phyloP scores from a whole-genome alignment of 2,797 vertebrate genomes.

The Phoebastria nigripes region DNA sequence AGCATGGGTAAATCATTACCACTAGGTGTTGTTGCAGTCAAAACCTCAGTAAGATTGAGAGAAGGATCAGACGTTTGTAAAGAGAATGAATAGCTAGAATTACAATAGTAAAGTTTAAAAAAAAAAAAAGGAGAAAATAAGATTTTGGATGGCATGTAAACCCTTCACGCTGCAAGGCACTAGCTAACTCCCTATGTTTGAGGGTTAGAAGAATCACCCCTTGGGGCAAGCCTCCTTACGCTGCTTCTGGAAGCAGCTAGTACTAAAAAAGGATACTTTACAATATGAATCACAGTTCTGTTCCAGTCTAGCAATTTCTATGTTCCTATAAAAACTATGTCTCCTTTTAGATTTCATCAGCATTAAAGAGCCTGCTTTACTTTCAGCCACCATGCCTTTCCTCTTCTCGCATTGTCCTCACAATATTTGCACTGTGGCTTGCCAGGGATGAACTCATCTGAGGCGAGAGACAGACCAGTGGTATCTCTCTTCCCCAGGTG shows the following conservation, averaged over 20 bases:
- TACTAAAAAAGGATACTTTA: not conserved
- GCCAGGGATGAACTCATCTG: not conserved
- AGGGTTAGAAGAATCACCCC: not conserved
- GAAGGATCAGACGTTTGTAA: not conserved
- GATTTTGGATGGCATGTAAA: not conserved
- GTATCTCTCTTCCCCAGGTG: not conserved
- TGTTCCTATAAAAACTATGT: slow-evolving; percentile 22
- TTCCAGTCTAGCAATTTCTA: slow-evolving; percentile 50
- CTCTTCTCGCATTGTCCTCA: not conserved
- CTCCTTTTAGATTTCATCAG: not conserved
- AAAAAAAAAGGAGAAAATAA: not conserved
- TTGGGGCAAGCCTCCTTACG: not conserved
- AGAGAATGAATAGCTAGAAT: not conserved
- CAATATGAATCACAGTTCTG: not conserved
- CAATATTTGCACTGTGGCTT: not conserved
- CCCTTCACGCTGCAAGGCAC: not conserved
- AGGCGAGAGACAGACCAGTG: not conserved
- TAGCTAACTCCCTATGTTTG: not conserved
- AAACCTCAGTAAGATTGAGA: not conserved
- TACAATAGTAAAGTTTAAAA: not conserved
- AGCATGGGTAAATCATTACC: slow-evolving; percentile 22
- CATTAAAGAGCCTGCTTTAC: not conserved
- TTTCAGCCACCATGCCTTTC: not conserved
- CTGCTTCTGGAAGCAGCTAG: not conserved
- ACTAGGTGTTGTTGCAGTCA: not conserved